Percentiles rank a stretch among this genome's conserved stretches.
phyloP scores from a whole-genome alignment of 2,888 invertebrate species.

The Callinectes sapidus region DNA sequence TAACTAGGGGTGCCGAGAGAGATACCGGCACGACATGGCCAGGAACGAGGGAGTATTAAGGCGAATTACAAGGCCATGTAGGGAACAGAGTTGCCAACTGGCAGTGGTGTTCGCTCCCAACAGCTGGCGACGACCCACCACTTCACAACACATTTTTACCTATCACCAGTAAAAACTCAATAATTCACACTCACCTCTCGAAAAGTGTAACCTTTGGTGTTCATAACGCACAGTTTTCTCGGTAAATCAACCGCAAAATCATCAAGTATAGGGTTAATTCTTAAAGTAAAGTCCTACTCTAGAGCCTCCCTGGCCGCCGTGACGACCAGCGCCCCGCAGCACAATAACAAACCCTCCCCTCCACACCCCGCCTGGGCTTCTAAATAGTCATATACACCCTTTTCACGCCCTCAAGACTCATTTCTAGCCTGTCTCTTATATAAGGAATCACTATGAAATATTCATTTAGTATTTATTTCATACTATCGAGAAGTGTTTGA shows the following conservation, averaged over 20 bases:
- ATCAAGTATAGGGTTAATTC: conserved; percentile 55
- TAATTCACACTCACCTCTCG: conserved; percentile 60
- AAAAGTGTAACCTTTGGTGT: conserved; percentile 64
- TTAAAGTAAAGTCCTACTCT: conserved; percentile 56
- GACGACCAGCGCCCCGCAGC: conserved; percentile 64
- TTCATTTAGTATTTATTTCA: not conserved
- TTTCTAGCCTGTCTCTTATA: not conserved
- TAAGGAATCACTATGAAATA: not conserved
- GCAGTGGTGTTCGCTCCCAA: conserved; percentile 43
- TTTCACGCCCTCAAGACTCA: not conserved
- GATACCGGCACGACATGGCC: not conserved
- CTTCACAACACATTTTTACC: conserved; percentile 55
- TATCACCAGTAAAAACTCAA: conserved; percentile 30
- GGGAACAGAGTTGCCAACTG: conserved; percentile 64
- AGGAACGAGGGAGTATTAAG: conserved; percentile 37
- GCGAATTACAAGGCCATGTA: conserved; percentile 62
- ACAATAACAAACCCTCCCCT: conserved; percentile 62
- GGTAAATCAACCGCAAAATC: conserved; percentile 62
- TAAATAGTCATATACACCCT: conserved; percentile 33
- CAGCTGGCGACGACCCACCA: conserved; percentile 62
- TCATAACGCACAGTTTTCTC: conserved; percentile 63
- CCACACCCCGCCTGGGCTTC: not conserved
- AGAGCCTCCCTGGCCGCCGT: conserved; percentile 33
- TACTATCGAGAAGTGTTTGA: not conserved
- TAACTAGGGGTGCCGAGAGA: not conserved